Evolutionary conservation across 1,140 invertebrate species (phyloP).

Genomic region (Drosophila persimilis): DNA sequence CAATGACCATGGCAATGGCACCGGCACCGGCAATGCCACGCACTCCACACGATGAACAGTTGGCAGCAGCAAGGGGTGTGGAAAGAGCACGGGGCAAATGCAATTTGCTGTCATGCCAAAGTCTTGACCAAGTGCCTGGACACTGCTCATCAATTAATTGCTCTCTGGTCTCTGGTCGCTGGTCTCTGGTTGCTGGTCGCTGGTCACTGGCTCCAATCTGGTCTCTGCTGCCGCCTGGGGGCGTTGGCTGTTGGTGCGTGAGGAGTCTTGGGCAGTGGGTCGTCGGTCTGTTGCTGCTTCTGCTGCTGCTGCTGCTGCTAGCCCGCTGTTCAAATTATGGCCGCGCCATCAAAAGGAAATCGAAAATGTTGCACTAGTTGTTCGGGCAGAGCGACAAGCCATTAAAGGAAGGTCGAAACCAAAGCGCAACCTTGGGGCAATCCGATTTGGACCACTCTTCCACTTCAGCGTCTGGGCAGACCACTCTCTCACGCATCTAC

Average conservation of each 20-base stretch:
- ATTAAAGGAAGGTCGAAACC: conserved; percentile 76
- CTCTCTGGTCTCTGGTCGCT: conserved; percentile 19
- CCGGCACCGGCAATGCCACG: conserved; percentile 46
- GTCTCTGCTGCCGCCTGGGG: conserved; percentile 38
- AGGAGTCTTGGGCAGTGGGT: conserved; percentile 51
- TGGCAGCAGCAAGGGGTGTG: background rate
- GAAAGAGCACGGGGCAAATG: conserved; percentile 35
- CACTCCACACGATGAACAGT: conserved; percentile 24
- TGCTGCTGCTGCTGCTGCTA: conserved; percentile 15
- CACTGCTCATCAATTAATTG: conserved; percentile 78
- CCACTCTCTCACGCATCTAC: conserved; percentile 68
- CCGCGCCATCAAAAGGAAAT: conserved; percentile 61
- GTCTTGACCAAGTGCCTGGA: conserved; percentile 62
- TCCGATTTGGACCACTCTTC: conserved; percentile 23
- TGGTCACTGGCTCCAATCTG: conserved; percentile 14
- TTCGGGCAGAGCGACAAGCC: conserved; percentile 34
- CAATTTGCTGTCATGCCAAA: conserved; percentile 67
- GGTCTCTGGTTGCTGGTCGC: background rate
- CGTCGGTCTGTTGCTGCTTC: conserved; percentile 21
- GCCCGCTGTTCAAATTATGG: conserved; percentile 67
- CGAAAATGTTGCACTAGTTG: conserved; percentile 73
- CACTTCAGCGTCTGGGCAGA: conserved; percentile 9
- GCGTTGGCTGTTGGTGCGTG: conserved; percentile 40
- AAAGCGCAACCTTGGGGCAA: conserved; percentile 62
- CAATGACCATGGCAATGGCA: conserved; percentile 46